Conservation (phyloP, 2,888 invertebrate genomes). For the Phyllotreta striolata region DNA sequence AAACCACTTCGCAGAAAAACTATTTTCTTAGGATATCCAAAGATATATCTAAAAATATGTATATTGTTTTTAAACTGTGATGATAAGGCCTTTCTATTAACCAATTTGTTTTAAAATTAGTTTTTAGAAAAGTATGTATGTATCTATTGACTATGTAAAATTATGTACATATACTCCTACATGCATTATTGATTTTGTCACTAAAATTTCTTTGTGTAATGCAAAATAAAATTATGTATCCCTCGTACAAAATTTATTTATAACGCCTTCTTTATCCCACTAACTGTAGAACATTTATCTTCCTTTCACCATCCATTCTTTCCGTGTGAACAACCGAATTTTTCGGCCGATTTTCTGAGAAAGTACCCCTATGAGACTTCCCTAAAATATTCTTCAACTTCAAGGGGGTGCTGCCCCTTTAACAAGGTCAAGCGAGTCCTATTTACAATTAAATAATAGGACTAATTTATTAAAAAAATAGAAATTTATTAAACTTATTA, state of each 20-base stretch:
- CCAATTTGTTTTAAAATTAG: constrained; percentile 39
- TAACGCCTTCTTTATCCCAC: constrained; percentile 18
- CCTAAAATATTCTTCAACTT: too few species aligned
- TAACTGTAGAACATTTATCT: too few species aligned
- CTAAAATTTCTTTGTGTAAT: constrained; percentile 51
- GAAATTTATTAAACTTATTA: too few species aligned
- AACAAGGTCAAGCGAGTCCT: too few species aligned
- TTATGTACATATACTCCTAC: constrained; percentile 47
- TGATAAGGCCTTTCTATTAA: constrained; percentile 55
- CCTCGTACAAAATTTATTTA: neutral
- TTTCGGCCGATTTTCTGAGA: too few species aligned
- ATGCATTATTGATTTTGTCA: constrained; percentile 41
- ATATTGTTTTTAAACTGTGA: constrained; percentile 53
- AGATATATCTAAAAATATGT: constrained; percentile 29
- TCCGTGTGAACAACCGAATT: too few species aligned
- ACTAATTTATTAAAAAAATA: too few species aligned
- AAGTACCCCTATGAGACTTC: too few species aligned
- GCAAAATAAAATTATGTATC: constrained; percentile 48
- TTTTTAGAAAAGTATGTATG: constrained; percentile 42
- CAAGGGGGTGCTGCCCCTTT: too few species aligned
- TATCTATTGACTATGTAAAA: constrained; percentile 39
- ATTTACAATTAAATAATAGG: too few species aligned
- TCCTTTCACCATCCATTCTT: too few species aligned
- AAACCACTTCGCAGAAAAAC: constrained; percentile 22
- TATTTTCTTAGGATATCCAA: constrained; percentile 16